Evolutionary conservation across 2,113 vertebrate species (phyloP).

Genomic region (Odobenus rosmarus): DNA sequence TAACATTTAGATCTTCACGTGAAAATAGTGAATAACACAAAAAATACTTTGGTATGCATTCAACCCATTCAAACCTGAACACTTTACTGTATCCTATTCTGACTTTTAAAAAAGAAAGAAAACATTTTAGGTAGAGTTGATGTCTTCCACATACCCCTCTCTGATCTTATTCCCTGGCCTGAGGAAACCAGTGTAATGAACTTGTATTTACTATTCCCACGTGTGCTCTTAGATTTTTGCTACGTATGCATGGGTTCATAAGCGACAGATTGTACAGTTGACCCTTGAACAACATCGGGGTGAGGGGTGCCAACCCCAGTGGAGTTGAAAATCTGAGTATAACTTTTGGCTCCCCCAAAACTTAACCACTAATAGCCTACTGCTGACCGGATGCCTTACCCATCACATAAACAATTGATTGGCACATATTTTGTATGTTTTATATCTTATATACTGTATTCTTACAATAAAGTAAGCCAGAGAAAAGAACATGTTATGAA

Average conservation of each 20-base stretch:
- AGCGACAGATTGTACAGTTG: background rate
- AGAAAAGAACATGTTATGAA: background rate
- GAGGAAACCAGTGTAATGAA: background rate
- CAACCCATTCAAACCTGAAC: background rate
- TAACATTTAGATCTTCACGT: conserved; percentile 15
- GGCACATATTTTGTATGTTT: background rate
- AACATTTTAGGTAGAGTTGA: background rate
- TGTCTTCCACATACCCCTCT: background rate
- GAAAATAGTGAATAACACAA: background rate
- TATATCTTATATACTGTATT: background rate
- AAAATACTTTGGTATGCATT: background rate
- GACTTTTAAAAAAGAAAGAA: conserved; percentile 18
- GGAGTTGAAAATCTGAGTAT: background rate
- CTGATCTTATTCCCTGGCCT: background rate
- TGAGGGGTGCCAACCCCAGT: background rate
- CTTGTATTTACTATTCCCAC: background rate
- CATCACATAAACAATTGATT: background rate
- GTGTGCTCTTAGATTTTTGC: background rate
- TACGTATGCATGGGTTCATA: background rate
- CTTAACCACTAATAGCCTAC: background rate
- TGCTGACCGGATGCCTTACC: background rate
- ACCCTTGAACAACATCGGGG: background rate
- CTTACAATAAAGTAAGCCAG: background rate
- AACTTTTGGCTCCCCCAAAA: background rate
- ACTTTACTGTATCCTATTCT: background rate